Conservation (phyloP, 2,797 vertebrate genomes). For the Scolopax rusticola region DNA sequence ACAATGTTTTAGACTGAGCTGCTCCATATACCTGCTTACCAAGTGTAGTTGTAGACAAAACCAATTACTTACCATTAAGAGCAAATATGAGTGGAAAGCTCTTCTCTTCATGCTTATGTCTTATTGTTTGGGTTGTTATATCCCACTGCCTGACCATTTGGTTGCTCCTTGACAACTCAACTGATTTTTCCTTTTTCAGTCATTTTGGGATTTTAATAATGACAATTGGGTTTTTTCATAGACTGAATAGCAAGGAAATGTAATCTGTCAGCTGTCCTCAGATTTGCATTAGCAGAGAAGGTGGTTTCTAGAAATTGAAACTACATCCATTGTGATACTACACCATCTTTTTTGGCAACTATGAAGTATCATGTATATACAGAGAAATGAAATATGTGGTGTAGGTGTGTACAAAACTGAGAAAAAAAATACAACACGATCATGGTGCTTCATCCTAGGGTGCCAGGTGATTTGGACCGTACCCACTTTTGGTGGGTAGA, state of each 20-base stretch:
- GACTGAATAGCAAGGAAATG: background rate
- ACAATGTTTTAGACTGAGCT: background rate
- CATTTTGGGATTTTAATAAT: background rate
- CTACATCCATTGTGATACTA: background rate
- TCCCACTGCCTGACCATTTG: background rate
- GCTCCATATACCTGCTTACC: background rate
- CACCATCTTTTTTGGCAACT: background rate
- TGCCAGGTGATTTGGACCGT: background rate
- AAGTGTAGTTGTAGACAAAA: background rate
- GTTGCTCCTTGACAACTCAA: background rate
- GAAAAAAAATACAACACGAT: accelerated
- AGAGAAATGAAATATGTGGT: background rate
- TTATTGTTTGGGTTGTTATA: background rate
- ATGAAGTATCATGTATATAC: background rate
- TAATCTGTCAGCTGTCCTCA: background rate
- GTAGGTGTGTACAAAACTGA: background rate
- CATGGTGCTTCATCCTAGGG: background rate
- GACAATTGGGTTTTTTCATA: background rate
- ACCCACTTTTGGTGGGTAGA: background rate
- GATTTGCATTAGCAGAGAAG: background rate
- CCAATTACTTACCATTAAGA: background rate
- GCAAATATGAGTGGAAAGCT: background rate
- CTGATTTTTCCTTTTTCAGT: background rate
- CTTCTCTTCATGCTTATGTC: background rate
- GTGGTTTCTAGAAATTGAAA: slow-evolving; percentile 23